Percentiles rank a stretch among this genome's conserved stretches.
phyloP scores from a whole-genome alignment of 1,140 invertebrate genomes.

The Dufourea novaeangliae region DNA sequence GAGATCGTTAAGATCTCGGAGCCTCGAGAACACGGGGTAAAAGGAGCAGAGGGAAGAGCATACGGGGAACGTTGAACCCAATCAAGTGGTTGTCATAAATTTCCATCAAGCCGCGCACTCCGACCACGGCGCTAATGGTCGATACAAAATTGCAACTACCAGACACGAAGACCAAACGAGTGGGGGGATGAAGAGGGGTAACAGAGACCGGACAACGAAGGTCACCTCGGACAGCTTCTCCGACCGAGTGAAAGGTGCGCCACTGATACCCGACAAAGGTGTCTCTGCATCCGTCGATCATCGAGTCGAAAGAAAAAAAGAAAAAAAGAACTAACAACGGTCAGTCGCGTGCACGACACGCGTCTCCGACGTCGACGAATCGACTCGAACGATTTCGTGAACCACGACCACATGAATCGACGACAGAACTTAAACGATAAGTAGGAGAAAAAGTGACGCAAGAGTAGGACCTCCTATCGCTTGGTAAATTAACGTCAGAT shows the following conservation, averaged over 20 bases:
- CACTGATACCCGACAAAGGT: no score
- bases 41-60: slow-evolving; percentile 45
- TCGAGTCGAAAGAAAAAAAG: no score
- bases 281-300: no score
- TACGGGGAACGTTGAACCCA: slow-evolving; percentile 79
- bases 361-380: slow-evolving; percentile 1
- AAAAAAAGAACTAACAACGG: no score
- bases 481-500: no score
- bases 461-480: no score
- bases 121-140: slow-evolving; percentile 59
- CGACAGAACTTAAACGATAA: no score
- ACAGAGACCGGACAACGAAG: not conserved
- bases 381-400: slow-evolving; percentile 28
- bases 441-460: no score
- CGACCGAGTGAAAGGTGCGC: no score
- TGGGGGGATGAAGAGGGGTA: no score
- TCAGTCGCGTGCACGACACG: no score
- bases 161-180: slow-evolving; percentile 25
- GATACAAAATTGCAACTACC: slow-evolving; percentile 65
- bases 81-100: slow-evolving; percentile 80
- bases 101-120: slow-evolving; percentile 74
- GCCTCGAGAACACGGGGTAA: slow-evolving; percentile 26
- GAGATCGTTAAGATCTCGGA: slow-evolving; percentile 55
- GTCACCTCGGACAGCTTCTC: not conserved
- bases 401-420: not conserved